These are phyloP conservation scores for Tursiops truncatus DNA, from an alignment of 2,113 vertebrate genomes.

Conservation along the genomic window DNA sequence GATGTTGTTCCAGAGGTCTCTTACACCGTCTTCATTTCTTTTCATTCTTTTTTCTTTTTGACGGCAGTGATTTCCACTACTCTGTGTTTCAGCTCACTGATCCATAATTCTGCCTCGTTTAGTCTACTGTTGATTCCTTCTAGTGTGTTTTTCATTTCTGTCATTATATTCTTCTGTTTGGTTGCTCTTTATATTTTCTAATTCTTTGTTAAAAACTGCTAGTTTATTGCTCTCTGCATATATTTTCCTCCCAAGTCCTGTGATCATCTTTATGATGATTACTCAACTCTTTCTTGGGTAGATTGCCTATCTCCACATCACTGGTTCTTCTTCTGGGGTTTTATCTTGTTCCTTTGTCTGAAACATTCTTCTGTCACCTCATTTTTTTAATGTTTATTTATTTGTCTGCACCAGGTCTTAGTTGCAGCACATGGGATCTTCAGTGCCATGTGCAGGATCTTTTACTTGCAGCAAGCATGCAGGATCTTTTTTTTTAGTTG, in stretches of 20 bases:
- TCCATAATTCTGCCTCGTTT: background rate
- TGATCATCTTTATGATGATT: background rate
- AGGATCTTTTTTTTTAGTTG: too few relatives aligned
- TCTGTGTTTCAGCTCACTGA: background rate
- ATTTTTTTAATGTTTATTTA: background rate
- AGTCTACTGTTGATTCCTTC: background rate
- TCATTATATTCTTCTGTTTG: background rate
- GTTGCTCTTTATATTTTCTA: background rate
- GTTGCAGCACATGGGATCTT: too few relatives aligned
- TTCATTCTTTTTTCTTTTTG: background rate
- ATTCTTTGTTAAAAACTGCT: background rate
- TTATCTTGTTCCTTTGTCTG: background rate
- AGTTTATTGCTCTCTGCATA: background rate
- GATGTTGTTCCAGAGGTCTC: background rate
- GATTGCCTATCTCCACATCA: background rate
- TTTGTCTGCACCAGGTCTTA: too few relatives aligned
- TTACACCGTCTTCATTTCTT: background rate
- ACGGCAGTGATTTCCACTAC: background rate
- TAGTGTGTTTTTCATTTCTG: background rate
- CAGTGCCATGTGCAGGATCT: too few relatives aligned
- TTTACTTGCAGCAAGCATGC: too few relatives aligned
- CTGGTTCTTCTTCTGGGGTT: background rate
- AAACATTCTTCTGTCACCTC: background rate
- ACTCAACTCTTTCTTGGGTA: background rate
- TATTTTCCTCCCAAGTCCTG: background rate